Conservation (phyloP, 2,888 invertebrate genomes). For the Drosophila fulvimacula region DNA sequence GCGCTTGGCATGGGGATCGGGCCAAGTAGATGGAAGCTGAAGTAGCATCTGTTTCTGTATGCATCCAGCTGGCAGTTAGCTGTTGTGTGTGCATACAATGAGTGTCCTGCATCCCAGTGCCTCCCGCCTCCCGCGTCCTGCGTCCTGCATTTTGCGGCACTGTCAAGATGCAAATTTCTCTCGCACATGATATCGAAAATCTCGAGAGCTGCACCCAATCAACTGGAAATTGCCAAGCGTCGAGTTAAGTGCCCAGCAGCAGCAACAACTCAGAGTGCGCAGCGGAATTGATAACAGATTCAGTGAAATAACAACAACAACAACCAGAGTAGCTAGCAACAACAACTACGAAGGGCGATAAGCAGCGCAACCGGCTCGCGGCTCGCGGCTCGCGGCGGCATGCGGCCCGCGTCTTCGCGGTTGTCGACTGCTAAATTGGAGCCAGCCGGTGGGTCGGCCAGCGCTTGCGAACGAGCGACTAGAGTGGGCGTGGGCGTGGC, state of each 20-base stretch:
- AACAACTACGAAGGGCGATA: constrained; percentile 59
- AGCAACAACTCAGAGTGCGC: constrained; percentile 43
- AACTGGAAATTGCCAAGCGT: constrained; percentile 76
- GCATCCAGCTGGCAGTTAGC: constrained; percentile 27
- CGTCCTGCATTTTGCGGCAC: background rate
- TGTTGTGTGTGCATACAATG: constrained; percentile 31
- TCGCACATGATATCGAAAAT: constrained; percentile 68
- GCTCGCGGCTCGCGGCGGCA: background rate
- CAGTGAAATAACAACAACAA: constrained; percentile 32
- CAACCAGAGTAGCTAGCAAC: background rate
- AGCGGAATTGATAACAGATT: constrained; percentile 69
- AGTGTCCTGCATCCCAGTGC: constrained; percentile 11
- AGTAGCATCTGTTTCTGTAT: constrained; percentile 42
- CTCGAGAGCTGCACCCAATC: constrained; percentile 79
- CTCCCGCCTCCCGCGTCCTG: background rate
- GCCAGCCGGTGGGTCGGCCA: constrained; percentile 46
- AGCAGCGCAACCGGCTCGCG: constrained; percentile 53
- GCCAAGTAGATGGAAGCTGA: constrained; percentile 25
- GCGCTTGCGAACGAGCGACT: background rate
- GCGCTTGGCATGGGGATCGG: background rate
- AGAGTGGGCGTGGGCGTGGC: constrained; percentile 64
- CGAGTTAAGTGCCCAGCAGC: constrained; percentile 60
- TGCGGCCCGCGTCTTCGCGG: constrained; percentile 40
- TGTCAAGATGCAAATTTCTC: constrained; percentile 62
- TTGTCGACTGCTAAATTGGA: constrained; percentile 48